phyloP scores from a whole-genome alignment of 2,113 vertebrate species.

The Saiga tatarica region DNA sequence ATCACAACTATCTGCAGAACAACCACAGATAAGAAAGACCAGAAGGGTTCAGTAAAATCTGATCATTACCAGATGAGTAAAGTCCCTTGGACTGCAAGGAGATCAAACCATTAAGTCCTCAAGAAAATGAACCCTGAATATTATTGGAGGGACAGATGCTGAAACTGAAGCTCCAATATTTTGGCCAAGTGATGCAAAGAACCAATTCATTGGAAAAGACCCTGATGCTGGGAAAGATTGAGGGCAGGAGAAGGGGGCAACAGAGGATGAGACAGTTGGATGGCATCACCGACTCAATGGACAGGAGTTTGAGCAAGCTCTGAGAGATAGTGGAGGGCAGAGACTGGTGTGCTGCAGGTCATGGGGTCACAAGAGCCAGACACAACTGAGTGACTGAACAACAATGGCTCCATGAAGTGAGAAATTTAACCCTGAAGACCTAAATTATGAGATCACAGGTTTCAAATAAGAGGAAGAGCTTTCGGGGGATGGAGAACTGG shows the following conservation, averaged over 20 bases:
- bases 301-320: neutral
- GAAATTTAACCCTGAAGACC: neutral
- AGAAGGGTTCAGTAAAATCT: neutral
- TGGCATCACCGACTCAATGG: neutral
- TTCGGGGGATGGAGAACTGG: neutral
- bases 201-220: neutral
- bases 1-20: neutral
- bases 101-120: neutral
- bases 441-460: neutral
- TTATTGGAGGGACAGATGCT: neutral
- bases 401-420: neutral
- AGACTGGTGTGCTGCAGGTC: neutral
- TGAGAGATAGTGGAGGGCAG: neutral
- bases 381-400: neutral
- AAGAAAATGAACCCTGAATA: neutral
- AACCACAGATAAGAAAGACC: neutral
- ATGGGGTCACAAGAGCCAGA: neutral
- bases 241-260: neutral
- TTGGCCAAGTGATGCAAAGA: neutral
- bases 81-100: neutral
- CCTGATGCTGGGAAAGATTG: neutral
- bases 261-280: neutral
- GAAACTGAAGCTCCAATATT: neutral
- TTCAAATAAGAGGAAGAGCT: neutral
- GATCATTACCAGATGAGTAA: neutral